A percentile compares a stretch with the other conserved stretches of the same genome.
Evolutionary conservation across 2,797 vertebrate species (phyloP).

Genomic region (Cetoscarus ocellatus): DNA sequence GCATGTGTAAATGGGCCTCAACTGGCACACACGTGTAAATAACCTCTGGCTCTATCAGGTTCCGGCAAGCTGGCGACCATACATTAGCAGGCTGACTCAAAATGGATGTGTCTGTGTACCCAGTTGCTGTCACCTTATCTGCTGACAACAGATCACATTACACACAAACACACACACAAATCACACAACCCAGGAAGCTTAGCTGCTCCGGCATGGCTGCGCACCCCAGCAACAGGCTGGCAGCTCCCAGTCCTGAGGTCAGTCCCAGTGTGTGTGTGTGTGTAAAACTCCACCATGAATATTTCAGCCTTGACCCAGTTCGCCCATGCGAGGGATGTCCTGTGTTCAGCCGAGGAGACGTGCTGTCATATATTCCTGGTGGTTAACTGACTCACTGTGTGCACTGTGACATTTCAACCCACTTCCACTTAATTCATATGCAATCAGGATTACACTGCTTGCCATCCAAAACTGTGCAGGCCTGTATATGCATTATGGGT

Average conservation of each 20-base stretch:
- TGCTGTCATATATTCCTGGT: constrained; percentile 79
- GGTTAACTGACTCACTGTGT: constrained; percentile 79
- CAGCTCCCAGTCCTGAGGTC: constrained; percentile 55
- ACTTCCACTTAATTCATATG: constrained; percentile 69
- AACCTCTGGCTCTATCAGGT: constrained; percentile 34
- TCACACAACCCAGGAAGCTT: constrained; percentile 25
- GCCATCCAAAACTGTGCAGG: constrained; percentile 52
- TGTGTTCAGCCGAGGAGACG: constrained; percentile 73
- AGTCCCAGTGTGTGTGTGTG: constrained; percentile 34
- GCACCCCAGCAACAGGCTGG: constrained; percentile 55
- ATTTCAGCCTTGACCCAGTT: constrained; percentile 82
- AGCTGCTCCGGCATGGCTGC: constrained; percentile 35
- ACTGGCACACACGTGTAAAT: constrained; percentile 37
- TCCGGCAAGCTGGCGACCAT: constrained; percentile 34
- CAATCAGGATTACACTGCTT: constrained; percentile 56
- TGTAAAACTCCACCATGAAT: constrained; percentile 65
- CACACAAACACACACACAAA: constrained; percentile 24
- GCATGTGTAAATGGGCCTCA: constrained; percentile 10
- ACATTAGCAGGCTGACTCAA: constrained; percentile 41
- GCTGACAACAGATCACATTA: constrained; percentile 69
- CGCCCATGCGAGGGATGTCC: constrained; percentile 74
- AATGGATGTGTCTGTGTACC: constrained; percentile 46
- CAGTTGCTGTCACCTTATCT: constrained; percentile 69
- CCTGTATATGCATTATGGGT: constrained; percentile 29
- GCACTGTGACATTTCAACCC: constrained; percentile 70